A percentile compares a stretch with the other conserved stretches of the same genome.
These are phyloP conservation scores for Lymantria monacha DNA, from an alignment of 2,888 invertebrate genomes.

Conservation along the genomic window DNA sequence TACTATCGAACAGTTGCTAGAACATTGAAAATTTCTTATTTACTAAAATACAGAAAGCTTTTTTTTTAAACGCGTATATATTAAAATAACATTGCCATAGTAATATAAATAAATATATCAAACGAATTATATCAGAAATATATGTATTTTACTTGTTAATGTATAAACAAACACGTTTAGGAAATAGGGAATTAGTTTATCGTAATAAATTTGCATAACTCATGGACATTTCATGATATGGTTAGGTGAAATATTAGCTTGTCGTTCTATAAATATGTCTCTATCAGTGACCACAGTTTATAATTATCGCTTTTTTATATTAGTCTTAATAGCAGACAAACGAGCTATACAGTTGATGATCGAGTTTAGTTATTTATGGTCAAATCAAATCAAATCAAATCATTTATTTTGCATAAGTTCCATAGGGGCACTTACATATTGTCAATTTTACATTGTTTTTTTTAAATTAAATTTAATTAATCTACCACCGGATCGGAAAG, in stretches of 20 bases:
- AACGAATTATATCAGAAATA: constrained; percentile 10
- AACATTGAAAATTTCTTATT: background rate
- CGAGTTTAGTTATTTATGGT: too few relatives aligned
- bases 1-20: background rate
- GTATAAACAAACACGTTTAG: constrained; percentile 15
- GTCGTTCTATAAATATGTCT: background rate
- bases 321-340: too few relatives aligned
- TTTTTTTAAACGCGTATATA: constrained; percentile 16
- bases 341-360: too few relatives aligned
- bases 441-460: too few relatives aligned
- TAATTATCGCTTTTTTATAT: too few relatives aligned
- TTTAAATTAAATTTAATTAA: too few relatives aligned
- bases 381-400: too few relatives aligned
- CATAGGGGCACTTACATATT: too few relatives aligned
- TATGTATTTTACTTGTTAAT: constrained; percentile 9
- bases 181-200: constrained; percentile 15
- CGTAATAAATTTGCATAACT: constrained; percentile 10
- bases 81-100: constrained; percentile 19
- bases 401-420: too few relatives aligned
- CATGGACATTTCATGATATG: background rate
- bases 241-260: background rate
- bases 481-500: too few relatives aligned
- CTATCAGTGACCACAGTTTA: background rate
- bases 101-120: constrained; percentile 11
- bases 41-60: constrained; percentile 1